Conservation (phyloP, 2,113 vertebrate species). For the Miniopterus natalensis region DNA sequence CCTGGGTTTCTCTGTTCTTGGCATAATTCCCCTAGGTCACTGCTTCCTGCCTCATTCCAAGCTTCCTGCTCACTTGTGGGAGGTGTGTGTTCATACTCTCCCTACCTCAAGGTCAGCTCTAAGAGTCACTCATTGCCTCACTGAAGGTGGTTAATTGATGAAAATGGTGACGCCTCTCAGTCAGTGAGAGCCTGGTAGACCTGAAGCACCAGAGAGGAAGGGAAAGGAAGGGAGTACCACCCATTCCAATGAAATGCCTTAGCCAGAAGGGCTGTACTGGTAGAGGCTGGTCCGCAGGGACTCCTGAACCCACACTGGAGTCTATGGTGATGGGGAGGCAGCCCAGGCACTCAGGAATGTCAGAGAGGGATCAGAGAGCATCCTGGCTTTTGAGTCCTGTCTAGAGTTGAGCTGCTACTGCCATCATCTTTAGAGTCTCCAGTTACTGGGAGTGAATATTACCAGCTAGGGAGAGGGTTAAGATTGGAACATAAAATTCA, state of each 20-base stretch:
- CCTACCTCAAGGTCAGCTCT: background rate
- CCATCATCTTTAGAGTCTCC: background rate
- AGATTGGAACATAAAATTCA: background rate
- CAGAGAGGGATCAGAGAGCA: background rate
- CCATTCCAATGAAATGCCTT: background rate
- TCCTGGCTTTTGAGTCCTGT: background rate
- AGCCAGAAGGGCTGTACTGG: background rate
- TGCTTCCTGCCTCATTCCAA: background rate
- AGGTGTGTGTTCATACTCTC: background rate
- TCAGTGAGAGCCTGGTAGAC: background rate
- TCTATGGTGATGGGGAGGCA: background rate
- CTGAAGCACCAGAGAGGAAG: background rate
- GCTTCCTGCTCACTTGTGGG: background rate
- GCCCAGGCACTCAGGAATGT: background rate
- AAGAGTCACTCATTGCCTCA: background rate
- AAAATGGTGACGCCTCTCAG: background rate
- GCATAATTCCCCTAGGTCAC: background rate
- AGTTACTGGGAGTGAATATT: background rate
- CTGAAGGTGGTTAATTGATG: background rate
- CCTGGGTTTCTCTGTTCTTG: background rate
- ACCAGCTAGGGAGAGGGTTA: background rate
- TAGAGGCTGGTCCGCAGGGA: background rate
- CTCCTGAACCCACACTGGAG: background rate
- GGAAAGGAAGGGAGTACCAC: background rate
- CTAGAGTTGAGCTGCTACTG: background rate